Base-by-base conservation (phyloP, 2,113 vertebrate species). In the Potamarius usumacintae region DNA sequence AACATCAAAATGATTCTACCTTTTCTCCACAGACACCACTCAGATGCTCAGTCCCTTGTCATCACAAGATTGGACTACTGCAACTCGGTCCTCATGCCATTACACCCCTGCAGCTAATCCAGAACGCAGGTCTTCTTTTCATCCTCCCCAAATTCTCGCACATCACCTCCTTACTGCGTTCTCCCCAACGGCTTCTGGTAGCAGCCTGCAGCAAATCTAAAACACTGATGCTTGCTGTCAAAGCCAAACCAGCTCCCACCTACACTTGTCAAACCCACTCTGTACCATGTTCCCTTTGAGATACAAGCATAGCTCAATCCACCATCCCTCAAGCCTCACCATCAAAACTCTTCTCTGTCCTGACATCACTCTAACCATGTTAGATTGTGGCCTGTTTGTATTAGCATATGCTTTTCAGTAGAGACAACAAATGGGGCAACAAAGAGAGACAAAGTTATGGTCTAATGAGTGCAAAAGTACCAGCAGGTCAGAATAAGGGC, bases 161-260 rank as follows among this genome's bases (percentile, higher is more conserved):
- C 7, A 27, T 78, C 5, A 55, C 12, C 25, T 53, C 10, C n/a
- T 2, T 7, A 7, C 5, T 7, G 17, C 5, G 11, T n/a, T 78
- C 50, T 30, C 7, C 10, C n/a, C 14, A 80, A 57, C 0, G 1
- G 30, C 79, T 81, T 81, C 30, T 8, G 60, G 53, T 34, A 30
- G 22, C 27, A 34, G 78, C 42, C 53, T 55, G 53, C 25, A 10
- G 77, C 2, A 8, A 30, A 57, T 80, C 34, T 30, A 80, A 80
- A 57, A 80, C 15, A 18, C 53, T 79, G n/a, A 30, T 18, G 77
- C n/a, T 80, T 80, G 77, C 77, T 80, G 53, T 80, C 76, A 80
- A 80, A 57, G 53, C n/a, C 52, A 30, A 34, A 80, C 77, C 57
- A 60, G 27, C 79, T 60, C 57, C 55, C 27, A 81, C 57, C 55